Conservation (phyloP, 2,797 vertebrate species). For the Diceros bicornis region DNA sequence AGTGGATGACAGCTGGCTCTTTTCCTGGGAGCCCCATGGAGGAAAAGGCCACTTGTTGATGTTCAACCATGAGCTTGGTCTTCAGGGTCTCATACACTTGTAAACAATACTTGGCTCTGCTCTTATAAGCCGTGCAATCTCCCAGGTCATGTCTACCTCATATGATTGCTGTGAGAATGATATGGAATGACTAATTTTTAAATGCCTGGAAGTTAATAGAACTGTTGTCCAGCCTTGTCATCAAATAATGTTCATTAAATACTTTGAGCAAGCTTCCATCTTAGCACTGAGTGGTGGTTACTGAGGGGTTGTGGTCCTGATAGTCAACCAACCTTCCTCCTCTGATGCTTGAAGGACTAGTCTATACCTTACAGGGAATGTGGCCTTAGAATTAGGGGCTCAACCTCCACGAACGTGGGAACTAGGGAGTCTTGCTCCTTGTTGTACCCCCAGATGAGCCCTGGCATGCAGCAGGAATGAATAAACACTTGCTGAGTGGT, state of each 20-base stretch:
- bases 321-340: not conserved
- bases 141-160: not conserved
- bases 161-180: not conserved
- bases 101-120: not conserved
- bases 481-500: not conserved
- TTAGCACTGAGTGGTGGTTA: not conserved
- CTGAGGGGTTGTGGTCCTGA: not conserved
- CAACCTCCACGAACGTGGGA: not conserved
- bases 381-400: not conserved
- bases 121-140: not conserved
- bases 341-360: not conserved
- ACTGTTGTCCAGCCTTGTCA: not conserved
- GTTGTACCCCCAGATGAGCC: not conserved
- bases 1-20: not conserved
- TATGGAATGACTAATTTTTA: not conserved
- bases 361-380: not conserved
- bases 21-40: not conserved
- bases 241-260: slow-evolving; percentile 13
- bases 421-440: not conserved
- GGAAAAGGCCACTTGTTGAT: not conserved
- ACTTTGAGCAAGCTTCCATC: not conserved
- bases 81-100: not conserved
- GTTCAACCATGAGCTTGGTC: not conserved
- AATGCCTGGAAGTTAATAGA: not conserved
- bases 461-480: not conserved